Evolutionary conservation across 2,888 invertebrate genomes (phyloP).

Genomic region (Loripinus fragilis): DNA sequence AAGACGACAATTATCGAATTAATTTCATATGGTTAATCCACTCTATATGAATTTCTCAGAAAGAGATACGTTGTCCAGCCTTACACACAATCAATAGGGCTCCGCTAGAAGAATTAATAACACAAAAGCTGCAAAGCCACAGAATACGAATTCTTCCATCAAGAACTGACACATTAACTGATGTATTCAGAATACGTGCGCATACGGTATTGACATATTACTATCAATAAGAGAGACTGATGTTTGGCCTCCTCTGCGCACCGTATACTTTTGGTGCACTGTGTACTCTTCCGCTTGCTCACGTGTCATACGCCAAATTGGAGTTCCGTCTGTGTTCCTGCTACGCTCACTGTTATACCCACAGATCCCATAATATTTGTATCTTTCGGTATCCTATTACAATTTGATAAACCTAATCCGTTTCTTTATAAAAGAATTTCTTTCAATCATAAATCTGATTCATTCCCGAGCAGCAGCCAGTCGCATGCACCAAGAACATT

Average conservation of each 20-base stretch:
- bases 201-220: slow-evolving; percentile 1
- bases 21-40: slow-evolving; percentile 9
- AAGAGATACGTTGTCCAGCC: background rate
- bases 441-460: slow-evolving; percentile 9
- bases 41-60: background rate
- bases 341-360: background rate
- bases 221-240: background rate
- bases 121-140: slow-evolving; percentile 9
- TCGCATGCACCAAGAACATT: background rate
- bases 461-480: slow-evolving; percentile 10
- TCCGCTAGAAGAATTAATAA: slow-evolving; percentile 4
- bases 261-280: too few species aligned
- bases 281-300: background rate
- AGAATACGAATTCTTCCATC: background rate
- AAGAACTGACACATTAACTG: background rate
- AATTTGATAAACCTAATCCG: background rate
- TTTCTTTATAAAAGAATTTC: background rate
- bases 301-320: background rate
- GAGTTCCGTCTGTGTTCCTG: background rate
- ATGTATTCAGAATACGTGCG: background rate
- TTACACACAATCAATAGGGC: slow-evolving; percentile 5
- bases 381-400: background rate
- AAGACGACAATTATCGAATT: background rate
- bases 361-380: background rate
- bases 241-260: background rate